Evolutionary conservation across 2,888 invertebrate genomes (phyloP), one percentile per base, ranked within the genome.

Genomic region (Conus canariensis): DNA sequence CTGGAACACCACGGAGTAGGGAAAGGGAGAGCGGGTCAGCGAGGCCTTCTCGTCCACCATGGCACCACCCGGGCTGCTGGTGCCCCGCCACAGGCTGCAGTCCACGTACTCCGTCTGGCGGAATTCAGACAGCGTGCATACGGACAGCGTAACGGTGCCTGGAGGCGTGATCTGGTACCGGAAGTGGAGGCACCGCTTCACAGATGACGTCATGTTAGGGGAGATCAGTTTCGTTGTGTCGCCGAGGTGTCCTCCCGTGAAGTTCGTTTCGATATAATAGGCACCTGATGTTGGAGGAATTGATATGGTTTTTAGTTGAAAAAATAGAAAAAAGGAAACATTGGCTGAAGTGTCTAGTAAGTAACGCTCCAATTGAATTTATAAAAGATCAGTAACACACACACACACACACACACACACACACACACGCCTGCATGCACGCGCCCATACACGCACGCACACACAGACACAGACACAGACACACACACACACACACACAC

Each of bases 171-270:
- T 87, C n/a, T 88, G 89, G 88, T 89, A 91, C 59, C 89, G 85
- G 85, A 92, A 91, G 56, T 59, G 89, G 9, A 92, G 86, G 83
- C 92, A 92, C 60, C 90, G 88, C 58, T 88, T 59, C 16, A 92
- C 85, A 22, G 90, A 74, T 77, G 90, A 89, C 80, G 91, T 92
- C 86, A 92, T 30, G 25, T 67, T 19, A 19, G 90, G 90, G 70
- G 92, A 92, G 30, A 91, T 16, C 14, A 92, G 60, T 60, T 82
- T n/a, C 6, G 92, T 88, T 22, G 25, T 87, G n/a, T 90, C 88
- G 45, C 92, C 92, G 67, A 67, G 88, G 45, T 59, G 10, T 22
- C 85, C 80, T 30, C 59, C 80, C 59, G 88, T 64, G 58, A 70
- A 22, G 58, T 74, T 25, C 14, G 67, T 80, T 88, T 90, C 82